A percentile compares a stretch with the other conserved stretches of the same genome.
Conservation (phyloP, 2,888 invertebrate species). For the Pollenia angustigena region DNA sequence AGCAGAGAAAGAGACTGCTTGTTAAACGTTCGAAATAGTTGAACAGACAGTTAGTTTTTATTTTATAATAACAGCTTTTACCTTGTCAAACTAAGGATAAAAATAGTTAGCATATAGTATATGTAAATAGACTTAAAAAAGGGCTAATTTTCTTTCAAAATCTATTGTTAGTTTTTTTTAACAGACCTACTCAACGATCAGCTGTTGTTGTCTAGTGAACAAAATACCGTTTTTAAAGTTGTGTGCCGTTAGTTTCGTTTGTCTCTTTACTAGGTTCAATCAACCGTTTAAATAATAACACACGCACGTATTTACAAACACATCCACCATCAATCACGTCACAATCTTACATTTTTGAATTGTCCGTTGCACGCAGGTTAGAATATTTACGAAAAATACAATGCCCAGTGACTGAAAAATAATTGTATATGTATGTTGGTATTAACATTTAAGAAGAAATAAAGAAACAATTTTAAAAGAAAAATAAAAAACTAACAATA, state of each 20-base stretch:
- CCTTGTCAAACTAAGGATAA: not conserved
- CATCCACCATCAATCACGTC: constrained; percentile 27
- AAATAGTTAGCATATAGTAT: not conserved
- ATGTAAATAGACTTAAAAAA: constrained; percentile 7
- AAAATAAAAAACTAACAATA: too few species aligned
- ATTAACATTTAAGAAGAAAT: too few species aligned
- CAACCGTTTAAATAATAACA: constrained; percentile 6
- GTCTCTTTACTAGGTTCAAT: constrained; percentile 31
- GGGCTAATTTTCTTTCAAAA: not conserved
- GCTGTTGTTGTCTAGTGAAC: not conserved
- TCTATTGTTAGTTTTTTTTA: not conserved
- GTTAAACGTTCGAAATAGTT: too few species aligned
- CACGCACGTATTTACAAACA: constrained; percentile 39
- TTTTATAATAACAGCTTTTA: not conserved
- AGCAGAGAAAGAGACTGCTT: too few species aligned
- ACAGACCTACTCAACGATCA: constrained; percentile 5
- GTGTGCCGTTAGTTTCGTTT: not conserved
- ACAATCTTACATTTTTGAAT: constrained; percentile 33
- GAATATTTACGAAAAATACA: not conserved
- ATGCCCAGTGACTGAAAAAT: not conserved
- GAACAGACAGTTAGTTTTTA: not conserved
- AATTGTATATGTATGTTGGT: too few species aligned
- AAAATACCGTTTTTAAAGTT: not conserved
- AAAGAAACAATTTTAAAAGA: too few species aligned
- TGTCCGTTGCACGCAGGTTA: constrained; percentile 54